Conservation (phyloP, 2,113 vertebrate species). For the rat (Rattus norvegicus) region DNA sequence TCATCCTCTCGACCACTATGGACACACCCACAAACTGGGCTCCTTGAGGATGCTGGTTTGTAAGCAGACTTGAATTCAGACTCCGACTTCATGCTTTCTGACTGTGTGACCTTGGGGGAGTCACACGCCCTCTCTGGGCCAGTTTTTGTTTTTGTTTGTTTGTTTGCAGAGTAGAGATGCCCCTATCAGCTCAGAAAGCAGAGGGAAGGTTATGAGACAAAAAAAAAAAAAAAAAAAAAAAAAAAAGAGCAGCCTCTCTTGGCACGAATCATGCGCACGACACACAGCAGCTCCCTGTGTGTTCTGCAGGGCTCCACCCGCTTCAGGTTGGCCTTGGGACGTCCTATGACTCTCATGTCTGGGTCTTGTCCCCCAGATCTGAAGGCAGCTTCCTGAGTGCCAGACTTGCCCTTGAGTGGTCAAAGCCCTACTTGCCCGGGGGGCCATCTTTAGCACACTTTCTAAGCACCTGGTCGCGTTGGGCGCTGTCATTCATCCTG, state of each 20-base stretch:
- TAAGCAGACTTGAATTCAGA: background rate
- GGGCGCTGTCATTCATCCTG: background rate
- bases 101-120: background rate
- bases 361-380: background rate
- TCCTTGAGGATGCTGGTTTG: background rate
- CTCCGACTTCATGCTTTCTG: background rate
- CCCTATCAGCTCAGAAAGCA: background rate
- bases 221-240: too few species aligned
- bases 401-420: background rate
- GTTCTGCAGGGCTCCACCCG: background rate
- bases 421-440: background rate
- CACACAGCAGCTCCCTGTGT: background rate
- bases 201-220: background rate
- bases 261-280: accelerated
- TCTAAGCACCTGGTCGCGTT: accelerated
- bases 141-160: background rate
- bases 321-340: too few species aligned
- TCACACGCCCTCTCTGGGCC: background rate
- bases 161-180: background rate
- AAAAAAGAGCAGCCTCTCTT: background rate
- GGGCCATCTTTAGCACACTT: accelerated
- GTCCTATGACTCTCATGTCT: background rate
- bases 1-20: accelerated
- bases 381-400: background rate
- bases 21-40: background rate